Base-by-base conservation (phyloP, 2,797 vertebrate genomes). In the Karalla daura region DNA sequence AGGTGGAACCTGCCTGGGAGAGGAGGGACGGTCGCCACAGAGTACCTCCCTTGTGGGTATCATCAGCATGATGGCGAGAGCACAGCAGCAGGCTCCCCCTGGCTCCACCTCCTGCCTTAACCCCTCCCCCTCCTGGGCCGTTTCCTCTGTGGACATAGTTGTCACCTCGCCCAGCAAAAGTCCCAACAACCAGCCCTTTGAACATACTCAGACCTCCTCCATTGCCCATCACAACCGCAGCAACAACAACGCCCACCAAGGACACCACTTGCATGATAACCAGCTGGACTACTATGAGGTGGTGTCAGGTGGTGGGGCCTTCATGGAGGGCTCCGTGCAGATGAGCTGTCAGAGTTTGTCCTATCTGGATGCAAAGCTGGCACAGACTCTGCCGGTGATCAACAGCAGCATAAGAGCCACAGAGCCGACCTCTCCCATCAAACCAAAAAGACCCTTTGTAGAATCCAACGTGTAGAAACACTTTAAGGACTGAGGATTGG, bases 401-500 rank as follows among this genome's bases (percentile, higher is more conserved):
- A 96, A 97, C 68, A 94, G 94, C 62, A 96, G 95, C 92, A 95
- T 96, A 83, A 78, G 80, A 13, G 53, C 68, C 54, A 72, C 94
- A 77, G 95, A 95, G 79, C 95, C 97, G 59, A 96, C 95, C 5
- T 97, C 97, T 74, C 97, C 98, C 74, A 96, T 99, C 93, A 99
- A 98, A 96, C 96, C 97, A 95, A 99, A 99, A 96, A 96, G 97
- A 95, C 97, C 98, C 25, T 99, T 99, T 88, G 96, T 99, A 77
- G 98, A 99, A 93, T 99, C 98, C 78, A 99, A 99, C 70, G 98
- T 99, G 85, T 99, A 90, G 89, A 95, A 11, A 12, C 14, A 25
- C 25, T 23, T 30, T 6, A 5, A 15, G 23, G 11, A 33, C 40
- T 5, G 18, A 53, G 14, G 14, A 58, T 40, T 23, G 63, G 55